These are phyloP conservation scores for Phenganax subtilis DNA, from an alignment of 92 coral and sea anemone genomes.

Conservation along the genomic window DNA sequence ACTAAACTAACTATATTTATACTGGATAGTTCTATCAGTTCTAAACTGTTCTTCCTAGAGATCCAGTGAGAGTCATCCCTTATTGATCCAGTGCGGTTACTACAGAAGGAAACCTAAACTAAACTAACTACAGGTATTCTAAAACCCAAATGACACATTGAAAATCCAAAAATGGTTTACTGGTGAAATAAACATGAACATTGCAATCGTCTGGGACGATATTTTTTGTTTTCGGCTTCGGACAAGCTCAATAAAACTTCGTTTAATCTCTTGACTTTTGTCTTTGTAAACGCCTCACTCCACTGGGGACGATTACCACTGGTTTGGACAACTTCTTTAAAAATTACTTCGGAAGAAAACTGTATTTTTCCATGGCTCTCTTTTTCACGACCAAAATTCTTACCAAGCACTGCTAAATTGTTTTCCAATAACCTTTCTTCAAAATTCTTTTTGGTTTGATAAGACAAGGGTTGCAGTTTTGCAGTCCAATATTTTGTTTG, in stretches of 20 bases:
- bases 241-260: slow-evolving; percentile 14
- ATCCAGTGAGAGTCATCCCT: too few species aligned
- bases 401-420: not conserved
- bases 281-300: slow-evolving; percentile 12
- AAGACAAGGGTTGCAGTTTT: slow-evolving; percentile 1
- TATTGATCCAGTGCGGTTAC: too few species aligned
- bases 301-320: not conserved
- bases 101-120: too few species aligned
- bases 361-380: not conserved
- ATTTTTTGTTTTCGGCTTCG: not conserved
- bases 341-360: not conserved
- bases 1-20: too few species aligned
- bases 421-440: not conserved
- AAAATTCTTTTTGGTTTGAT: not conserved
- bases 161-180: not conserved
- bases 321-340: not conserved
- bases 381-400: not conserved
- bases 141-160: too few species aligned
- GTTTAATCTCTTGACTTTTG: slow-evolving; percentile 21
- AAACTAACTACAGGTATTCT: too few species aligned
- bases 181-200: slow-evolving; percentile 12
- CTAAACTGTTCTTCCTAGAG: too few species aligned
- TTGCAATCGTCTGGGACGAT: slow-evolving; percentile 16
- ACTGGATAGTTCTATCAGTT: too few species aligned
- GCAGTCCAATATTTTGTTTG: not conserved